Evolutionary conservation across 2,888 invertebrate species (phyloP).

Genomic region (Xanthorhoe designata): DNA sequence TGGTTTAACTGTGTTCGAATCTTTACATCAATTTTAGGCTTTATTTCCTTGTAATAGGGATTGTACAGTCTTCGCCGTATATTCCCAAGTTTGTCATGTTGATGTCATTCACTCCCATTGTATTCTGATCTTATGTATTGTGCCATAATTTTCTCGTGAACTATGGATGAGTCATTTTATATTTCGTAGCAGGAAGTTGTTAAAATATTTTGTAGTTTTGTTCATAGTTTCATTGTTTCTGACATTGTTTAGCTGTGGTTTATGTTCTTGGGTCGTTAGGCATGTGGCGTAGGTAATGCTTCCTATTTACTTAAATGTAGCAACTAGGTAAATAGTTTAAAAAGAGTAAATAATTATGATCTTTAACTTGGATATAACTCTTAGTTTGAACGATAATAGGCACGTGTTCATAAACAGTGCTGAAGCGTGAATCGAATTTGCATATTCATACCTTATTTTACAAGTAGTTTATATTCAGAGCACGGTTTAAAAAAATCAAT

Average conservation of each 20-base stretch:
- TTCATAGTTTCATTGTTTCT: constrained; percentile 58
- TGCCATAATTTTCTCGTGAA: constrained; percentile 64
- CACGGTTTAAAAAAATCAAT: too few species aligned
- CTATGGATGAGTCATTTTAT: constrained; percentile 61
- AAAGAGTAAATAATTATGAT: not conserved
- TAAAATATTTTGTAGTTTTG: constrained; percentile 54
- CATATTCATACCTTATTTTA: too few species aligned
- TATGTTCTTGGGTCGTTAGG: constrained; percentile 51
- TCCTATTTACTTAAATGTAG: constrained; percentile 37
- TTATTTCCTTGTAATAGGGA: constrained; percentile 41
- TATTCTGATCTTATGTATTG: constrained; percentile 42
- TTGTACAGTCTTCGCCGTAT: constrained; percentile 5
- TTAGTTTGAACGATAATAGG: too few species aligned
- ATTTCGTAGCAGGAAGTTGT: constrained; percentile 61
- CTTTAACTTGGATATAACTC: not conserved
- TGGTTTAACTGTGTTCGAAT: constrained; percentile 10
- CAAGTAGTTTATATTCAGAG: too few species aligned
- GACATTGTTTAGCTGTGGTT: constrained; percentile 52
- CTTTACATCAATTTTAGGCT: constrained; percentile 47
- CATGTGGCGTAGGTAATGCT: constrained; percentile 15
- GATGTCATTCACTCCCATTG: constrained; percentile 63
- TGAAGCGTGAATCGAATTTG: too few species aligned
- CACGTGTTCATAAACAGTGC: too few species aligned
- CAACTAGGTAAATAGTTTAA: not conserved
- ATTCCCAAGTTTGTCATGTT: constrained; percentile 43